These are phyloP conservation scores for Latrodectus geometricus DNA, from an alignment of 1,140 invertebrate species.

Conservation along the genomic window DNA sequence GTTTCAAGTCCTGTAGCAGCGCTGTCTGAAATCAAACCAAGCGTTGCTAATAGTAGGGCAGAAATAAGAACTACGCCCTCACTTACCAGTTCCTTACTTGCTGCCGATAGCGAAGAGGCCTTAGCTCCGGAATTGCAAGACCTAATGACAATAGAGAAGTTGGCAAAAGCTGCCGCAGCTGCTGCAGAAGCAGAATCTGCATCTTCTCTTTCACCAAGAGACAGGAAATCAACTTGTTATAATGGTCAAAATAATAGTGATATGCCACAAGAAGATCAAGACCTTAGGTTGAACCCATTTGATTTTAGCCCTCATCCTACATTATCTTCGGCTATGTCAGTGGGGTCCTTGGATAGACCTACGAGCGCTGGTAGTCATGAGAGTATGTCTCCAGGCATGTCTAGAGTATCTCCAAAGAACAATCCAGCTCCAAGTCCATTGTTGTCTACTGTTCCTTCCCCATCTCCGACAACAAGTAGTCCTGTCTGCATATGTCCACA, in stretches of 20 bases:
- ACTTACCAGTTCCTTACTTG: constrained; percentile 45
- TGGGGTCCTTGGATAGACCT: constrained; percentile 52
- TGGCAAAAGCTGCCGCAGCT: constrained; percentile 65
- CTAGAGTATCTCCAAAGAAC: constrained; percentile 51
- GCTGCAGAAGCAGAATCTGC: constrained; percentile 55
- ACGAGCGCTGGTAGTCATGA: constrained; percentile 54
- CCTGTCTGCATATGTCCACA: constrained; percentile 81
- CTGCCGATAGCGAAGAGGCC: constrained; percentile 49
- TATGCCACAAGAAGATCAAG: constrained; percentile 50
- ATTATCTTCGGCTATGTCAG: constrained; percentile 46
- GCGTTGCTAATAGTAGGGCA: constrained; percentile 28
- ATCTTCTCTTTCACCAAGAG: constrained; percentile 42
- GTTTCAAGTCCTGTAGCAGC: constrained; percentile 61
- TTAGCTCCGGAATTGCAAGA: constrained; percentile 64
- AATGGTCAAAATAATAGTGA: constrained; percentile 37
- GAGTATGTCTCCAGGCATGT: constrained; percentile 53
- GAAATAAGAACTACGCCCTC: constrained; percentile 26
- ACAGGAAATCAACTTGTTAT: constrained; percentile 20
- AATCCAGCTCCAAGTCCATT: constrained; percentile 50
- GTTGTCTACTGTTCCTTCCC: constrained; percentile 55
- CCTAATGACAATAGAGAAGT: constrained; percentile 64
- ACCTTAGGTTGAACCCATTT: constrained; percentile 51
- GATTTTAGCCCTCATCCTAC: constrained; percentile 57
- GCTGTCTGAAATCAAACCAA: constrained; percentile 54
- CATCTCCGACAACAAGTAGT: constrained; percentile 42